These are phyloP conservation scores for Sarcophaga variegata DNA, from an alignment of 2,888 invertebrate genomes.

Conservation along the genomic window DNA sequence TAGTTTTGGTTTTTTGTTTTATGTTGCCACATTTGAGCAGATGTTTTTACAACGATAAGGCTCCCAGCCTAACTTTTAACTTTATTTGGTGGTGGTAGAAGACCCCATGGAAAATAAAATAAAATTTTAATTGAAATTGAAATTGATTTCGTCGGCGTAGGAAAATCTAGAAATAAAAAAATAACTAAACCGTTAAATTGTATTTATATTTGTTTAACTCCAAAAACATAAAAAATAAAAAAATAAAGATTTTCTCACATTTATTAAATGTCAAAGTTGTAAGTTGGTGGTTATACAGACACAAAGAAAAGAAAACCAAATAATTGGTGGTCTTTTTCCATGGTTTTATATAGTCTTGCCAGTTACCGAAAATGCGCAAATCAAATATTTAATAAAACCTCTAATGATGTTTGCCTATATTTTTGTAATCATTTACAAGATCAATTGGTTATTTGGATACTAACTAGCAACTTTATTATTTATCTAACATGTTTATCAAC, in stretches of 20 bases:
- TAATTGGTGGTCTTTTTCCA: slow-evolving; percentile 21
- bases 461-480: too few species aligned
- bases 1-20: not conserved
- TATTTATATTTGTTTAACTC: slow-evolving; percentile 21
- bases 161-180: slow-evolving; percentile 1
- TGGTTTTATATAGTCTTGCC: not conserved
- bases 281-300: not conserved
- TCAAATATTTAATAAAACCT: too few species aligned
- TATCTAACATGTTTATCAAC: not conserved
- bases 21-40: slow-evolving; percentile 33
- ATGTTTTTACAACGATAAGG: slow-evolving; percentile 65
- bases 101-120: slow-evolving; percentile 38
- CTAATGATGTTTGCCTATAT: too few species aligned
- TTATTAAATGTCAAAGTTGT: slow-evolving; percentile 69
- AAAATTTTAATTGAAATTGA: slow-evolving; percentile 61
- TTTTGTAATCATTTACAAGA: too few species aligned
- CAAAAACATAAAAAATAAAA: too few species aligned
- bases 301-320: not conserved
- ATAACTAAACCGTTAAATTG: slow-evolving; percentile 61
- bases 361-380: not conserved
- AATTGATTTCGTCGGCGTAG: slow-evolving; percentile 57
- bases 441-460: too few species aligned
- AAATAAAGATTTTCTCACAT: slow-evolving; percentile 65
- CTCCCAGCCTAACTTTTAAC: slow-evolving; percentile 46
- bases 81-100: slow-evolving; percentile 58